These are phyloP conservation scores for Abscondita cerata DNA, from an alignment of 2,888 invertebrate species.

Conservation along the genomic window DNA sequence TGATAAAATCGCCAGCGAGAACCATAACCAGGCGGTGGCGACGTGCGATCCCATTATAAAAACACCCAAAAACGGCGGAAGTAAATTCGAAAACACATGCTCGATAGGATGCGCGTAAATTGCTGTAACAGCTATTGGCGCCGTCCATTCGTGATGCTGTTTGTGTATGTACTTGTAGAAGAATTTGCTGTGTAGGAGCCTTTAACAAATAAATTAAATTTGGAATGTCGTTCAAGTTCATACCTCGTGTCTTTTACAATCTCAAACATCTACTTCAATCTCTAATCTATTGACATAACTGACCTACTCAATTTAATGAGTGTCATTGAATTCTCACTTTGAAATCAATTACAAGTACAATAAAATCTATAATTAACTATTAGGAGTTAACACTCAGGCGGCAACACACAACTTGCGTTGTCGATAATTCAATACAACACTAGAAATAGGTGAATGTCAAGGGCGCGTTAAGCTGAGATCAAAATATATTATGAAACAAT, in stretches of 20 bases:
- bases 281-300: too few relatives aligned
- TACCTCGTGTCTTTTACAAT: too few relatives aligned
- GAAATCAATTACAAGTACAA: too few relatives aligned
- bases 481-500: not conserved
- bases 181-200: conserved; percentile 74
- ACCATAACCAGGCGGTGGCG: conserved; percentile 82
- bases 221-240: not conserved
- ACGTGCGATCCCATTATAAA: conserved; percentile 78
- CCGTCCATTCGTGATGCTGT: conserved; percentile 88
- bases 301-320: too few relatives aligned
- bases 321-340: too few relatives aligned
- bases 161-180: conserved; percentile 86
- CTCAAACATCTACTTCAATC: too few relatives aligned
- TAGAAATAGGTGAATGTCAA: too few relatives aligned
- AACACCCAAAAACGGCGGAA: conserved; percentile 80
- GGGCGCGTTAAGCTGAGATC: not conserved
- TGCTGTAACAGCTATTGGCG: conserved; percentile 82
- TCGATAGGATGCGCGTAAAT: conserved; percentile 82
- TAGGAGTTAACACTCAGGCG: too few relatives aligned
- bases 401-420: too few relatives aligned
- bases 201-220: conserved; percentile 50
- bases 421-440: too few relatives aligned
- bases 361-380: too few relatives aligned
- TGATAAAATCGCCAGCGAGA: conserved; percentile 75
- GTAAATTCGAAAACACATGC: conserved; percentile 78